Base-by-base conservation (phyloP, 2,888 invertebrate species). In the Shargacucullia verbasci region DNA sequence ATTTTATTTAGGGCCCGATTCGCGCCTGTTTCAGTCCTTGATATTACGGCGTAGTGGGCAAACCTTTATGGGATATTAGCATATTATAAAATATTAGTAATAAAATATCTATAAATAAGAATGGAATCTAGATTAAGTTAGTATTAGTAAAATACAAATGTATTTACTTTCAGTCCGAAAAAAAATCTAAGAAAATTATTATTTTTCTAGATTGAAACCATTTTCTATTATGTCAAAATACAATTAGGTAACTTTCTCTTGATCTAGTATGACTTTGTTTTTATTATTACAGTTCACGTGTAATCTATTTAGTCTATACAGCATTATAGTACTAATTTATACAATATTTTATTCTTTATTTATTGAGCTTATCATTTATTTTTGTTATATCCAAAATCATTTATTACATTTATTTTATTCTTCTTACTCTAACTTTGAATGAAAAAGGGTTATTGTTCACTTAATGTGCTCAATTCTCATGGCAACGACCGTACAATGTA, bases 281-380 rank as follows among this genome's bases (percentile, higher is more conserved):
- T 71, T 46, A 58, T 37, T 7, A 15, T 40, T 43, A 55, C 55
- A 59, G 52, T 68, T 65, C 50, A 70, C 39, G 43, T 44, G 38
- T 66, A 39, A 41, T 55, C 47, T 61, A 74, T 55, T 65, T 59
- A 70, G 31, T 64, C 67, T 76, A 72, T 73, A 77, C 70, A 76
- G 48, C 64, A n/a, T 58, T 57, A 70, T 72, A 50, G 65, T 75
- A 62, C 74, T 81, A 81, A 58, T 72, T 71, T 76, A 77, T 71
- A 78, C 79, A 76, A 46, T 66, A 70, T 34, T 56, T 71, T 56
- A 67, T 64, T 47, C 47, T 15, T 64, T 62, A 63, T 27, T 57
- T 60, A 67, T 60, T 73, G 61, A 76, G 69, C 69, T 74, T 72
- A 65, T 62, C 59, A 55, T 66, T 68, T 58, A 61, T 55, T 67